A percentile compares a stretch with the other conserved stretches of the same genome.
These are phyloP conservation scores for Agrochola litura DNA, from an alignment of 2,888 invertebrate species.

Conservation along the genomic window DNA sequence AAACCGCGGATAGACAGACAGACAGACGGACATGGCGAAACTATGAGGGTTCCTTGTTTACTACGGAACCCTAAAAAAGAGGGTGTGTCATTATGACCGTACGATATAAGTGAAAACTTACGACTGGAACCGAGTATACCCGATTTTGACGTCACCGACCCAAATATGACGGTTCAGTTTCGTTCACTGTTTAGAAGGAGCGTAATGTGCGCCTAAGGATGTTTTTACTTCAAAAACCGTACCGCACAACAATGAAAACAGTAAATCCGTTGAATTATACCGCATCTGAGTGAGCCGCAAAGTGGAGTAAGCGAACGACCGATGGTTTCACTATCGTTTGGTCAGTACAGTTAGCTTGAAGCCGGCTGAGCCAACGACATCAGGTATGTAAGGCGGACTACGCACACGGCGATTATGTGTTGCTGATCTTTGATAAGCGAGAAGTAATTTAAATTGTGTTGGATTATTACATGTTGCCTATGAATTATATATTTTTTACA, in stretches of 20 bases:
- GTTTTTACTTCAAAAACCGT: neutral
- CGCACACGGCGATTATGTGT: constrained; percentile 34
- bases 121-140: neutral
- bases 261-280: constrained; percentile 65
- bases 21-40: too few species aligned
- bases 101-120: neutral
- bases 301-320: constrained; percentile 79
- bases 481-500: neutral
- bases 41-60: too few species aligned
- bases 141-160: neutral
- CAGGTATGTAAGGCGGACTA: constrained; percentile 39
- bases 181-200: neutral
- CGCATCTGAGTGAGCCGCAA: constrained; percentile 63
- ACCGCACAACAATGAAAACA: constrained; percentile 55
- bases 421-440: constrained; percentile 26
- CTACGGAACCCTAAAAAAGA: neutral
- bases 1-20: too few species aligned
- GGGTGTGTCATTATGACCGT: neutral
- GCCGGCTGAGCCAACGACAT: constrained; percentile 63
- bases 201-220: neutral
- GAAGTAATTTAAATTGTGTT: constrained; percentile 24
- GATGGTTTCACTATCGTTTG: constrained; percentile 76
- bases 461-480: constrained; percentile 2
- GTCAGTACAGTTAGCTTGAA: constrained; percentile 74
- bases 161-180: neutral